phyloP scores from a whole-genome alignment of 2,888 invertebrate species.

The Pelosia muscerda region DNA sequence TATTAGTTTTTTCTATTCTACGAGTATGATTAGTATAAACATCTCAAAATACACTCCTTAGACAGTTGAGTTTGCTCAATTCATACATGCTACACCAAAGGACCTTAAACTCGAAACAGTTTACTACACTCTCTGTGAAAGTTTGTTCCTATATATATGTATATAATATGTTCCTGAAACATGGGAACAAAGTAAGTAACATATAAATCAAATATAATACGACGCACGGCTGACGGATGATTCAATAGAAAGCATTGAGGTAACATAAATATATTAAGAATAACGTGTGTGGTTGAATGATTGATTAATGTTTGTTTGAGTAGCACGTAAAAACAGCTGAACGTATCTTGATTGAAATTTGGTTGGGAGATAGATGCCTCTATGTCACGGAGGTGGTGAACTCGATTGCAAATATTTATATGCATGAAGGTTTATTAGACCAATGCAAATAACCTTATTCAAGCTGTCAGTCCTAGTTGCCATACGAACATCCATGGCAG shows the following conservation, averaged over 20 bases:
- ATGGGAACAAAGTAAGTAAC: constrained; percentile 24
- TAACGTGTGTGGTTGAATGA: too few species aligned
- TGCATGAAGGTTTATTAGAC: too few species aligned
- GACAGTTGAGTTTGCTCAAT: neutral
- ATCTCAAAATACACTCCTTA: neutral
- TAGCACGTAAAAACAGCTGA: too few species aligned
- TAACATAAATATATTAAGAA: constrained; percentile 5
- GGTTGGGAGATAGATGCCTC: too few species aligned
- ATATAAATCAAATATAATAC: constrained; percentile 43
- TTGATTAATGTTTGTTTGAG: too few species aligned
- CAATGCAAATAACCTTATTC: too few species aligned
- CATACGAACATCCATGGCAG: too few species aligned
- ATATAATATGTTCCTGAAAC: neutral
- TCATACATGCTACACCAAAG: neutral
- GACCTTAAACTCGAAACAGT: neutral
- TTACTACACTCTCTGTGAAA: neutral
- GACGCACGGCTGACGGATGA: constrained; percentile 43
- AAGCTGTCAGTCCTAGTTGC: too few species aligned
- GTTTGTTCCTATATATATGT: neutral
- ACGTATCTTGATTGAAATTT: too few species aligned
- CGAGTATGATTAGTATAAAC: neutral
- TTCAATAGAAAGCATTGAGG: constrained; percentile 1
- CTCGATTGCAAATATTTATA: too few species aligned
- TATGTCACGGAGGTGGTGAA: too few species aligned
- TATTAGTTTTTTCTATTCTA: too few species aligned